These are phyloP conservation scores for Oreochromis mossambicus DNA, from an alignment of 2,797 vertebrate genomes.

Conservation along the genomic window DNA sequence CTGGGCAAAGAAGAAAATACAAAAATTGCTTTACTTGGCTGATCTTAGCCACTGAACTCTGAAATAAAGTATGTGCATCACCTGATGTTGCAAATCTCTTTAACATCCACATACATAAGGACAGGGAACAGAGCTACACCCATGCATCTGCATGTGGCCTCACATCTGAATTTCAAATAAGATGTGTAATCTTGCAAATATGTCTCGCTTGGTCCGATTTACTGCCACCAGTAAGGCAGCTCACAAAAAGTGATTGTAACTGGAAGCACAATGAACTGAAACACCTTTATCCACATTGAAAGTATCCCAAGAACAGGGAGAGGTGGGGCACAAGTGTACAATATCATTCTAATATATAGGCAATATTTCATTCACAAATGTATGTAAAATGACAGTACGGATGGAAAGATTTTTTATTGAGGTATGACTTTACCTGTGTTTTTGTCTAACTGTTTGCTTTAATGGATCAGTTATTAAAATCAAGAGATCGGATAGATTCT, in stretches of 20 bases:
- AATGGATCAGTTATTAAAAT: neutral
- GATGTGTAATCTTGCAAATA: neutral
- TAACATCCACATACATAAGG: neutral
- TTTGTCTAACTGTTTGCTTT: neutral
- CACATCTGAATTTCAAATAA: constrained; percentile 46
- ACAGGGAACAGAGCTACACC: neutral
- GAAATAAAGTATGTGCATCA: neutral
- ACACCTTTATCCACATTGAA: neutral
- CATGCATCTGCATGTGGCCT: neutral
- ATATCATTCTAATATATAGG: neutral
- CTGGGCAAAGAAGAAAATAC: neutral
- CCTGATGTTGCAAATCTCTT: neutral
- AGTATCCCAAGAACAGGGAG: neutral
- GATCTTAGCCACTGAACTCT: neutral
- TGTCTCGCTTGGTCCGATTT: neutral
- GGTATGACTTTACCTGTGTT: no score
- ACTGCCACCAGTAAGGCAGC: neutral
- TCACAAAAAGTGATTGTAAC: neutral
- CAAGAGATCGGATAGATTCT: neutral
- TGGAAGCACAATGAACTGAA: neutral
- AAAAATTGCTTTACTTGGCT: neutral
- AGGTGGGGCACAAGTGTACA: neutral
- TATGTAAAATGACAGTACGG: no score
- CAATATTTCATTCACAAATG: neutral
- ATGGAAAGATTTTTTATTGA: no score